Evolutionary conservation across 2,888 invertebrate genomes (phyloP), one percentile per base, ranked within the genome.

Genomic region (Synanthedon andrenaeformis): DNA sequence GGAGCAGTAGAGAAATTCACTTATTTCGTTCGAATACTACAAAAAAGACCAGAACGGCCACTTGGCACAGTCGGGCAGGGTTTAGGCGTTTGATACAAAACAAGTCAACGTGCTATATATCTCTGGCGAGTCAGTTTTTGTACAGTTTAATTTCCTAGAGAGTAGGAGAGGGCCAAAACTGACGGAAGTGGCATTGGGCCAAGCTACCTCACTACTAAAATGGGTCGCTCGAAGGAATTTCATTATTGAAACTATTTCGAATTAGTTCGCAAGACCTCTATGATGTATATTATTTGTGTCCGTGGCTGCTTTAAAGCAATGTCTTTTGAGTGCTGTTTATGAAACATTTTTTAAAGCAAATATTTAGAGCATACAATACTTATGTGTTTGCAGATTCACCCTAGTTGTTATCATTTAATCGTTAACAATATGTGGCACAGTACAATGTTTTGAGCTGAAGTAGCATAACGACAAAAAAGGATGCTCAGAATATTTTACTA

Each of bases 211-310:
- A 59, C 58, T 65, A 60, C 66, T 62, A 62, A 71, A 76, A 70
- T 66, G 73, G 74, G 65, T 64, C 66, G 66, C 61, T 59, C 55
- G 58, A 60, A 70, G 71, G 80, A 82, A 83, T 82, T 82, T 78
- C 74, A 82, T 82, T 79, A 82, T 75, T 72, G 69, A 74, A 76
- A 79, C 76, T 76, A 77, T 79, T 76, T 69, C 65, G 66, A 58
- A 66, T 70, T 62, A 57, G 53, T 56, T 56, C 54, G 52, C 52
- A 49, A 53, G 35, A 23, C n/a, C 45, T 45, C 13, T 45, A 45
- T 45, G 42, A 45, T 14, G n/a, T 45, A 45, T n/a, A n/a, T n/a
- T n/a, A n/a, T 45, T 45, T 45, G 19, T 11, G 41, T 41, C 8
- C 14, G 50, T 50, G 10, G 14, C 23, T 41, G 50, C 41, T 5